Conservation (phyloP, 2,797 vertebrate species). For the Microhierax caerulescens region DNA sequence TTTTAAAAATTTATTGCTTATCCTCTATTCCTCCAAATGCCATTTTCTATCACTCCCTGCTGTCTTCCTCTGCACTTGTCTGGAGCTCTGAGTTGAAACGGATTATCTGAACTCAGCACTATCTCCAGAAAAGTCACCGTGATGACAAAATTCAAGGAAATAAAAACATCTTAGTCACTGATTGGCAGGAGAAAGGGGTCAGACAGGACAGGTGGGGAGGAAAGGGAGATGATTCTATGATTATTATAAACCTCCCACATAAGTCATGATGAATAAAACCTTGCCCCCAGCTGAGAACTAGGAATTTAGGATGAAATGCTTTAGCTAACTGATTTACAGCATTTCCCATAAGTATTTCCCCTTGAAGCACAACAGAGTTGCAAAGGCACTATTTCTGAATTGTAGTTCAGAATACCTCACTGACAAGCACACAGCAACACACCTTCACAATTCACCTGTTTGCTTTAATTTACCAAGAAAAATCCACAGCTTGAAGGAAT, state of each 20-base stretch:
- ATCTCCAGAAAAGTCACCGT: conserved; percentile 3
- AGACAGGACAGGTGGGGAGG: neutral
- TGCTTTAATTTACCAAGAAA: neutral
- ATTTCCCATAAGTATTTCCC: neutral
- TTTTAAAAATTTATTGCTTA: conserved; percentile 46
- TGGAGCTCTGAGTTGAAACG: conserved; percentile 20
- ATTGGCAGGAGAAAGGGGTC: neutral
- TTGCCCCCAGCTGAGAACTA: neutral
- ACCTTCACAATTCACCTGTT: neutral
- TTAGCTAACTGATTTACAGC: neutral
- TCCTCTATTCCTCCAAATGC: neutral
- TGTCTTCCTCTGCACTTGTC: conserved; percentile 8
- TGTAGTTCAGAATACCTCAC: neutral
- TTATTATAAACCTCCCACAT: conserved; percentile 1
- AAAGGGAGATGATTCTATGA: neutral
- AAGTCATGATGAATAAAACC: neutral
- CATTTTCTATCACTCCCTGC: conserved; percentile 17
- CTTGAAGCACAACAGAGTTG: neutral
- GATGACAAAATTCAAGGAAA: conserved; percentile 23
- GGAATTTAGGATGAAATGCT: neutral
- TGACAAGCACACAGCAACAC: neutral
- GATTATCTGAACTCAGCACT: conserved; percentile 18
- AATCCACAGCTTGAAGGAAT: neutral
- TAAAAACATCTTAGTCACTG: conserved; percentile 15
- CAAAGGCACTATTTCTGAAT: neutral